Evolutionary conservation across 2,113 vertebrate species (phyloP), one percentile per base, ranked within the genome.

Genomic region (Heloderma charlesbogerti): DNA sequence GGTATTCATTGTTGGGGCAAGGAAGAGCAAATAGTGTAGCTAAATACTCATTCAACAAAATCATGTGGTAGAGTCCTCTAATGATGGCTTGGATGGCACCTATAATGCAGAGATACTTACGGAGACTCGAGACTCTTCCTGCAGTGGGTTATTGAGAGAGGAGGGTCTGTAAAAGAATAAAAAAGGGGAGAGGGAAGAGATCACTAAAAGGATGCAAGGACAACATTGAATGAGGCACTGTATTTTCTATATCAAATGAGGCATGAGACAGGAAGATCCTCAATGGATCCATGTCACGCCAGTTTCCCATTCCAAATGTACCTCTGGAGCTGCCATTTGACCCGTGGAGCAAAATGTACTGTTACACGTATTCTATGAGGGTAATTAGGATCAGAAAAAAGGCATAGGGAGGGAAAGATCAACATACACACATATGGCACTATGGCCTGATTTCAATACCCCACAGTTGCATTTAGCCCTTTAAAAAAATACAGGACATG

Each of bases 111-210:
- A 84, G 90, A 94, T 97, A 99, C 99, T 99, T 99, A 99, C 99
- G 99, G 99, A 96, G 99, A 99, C 96, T 99, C 99, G 87, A 99
- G 97, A 97, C 99, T 99, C 98, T 99, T 99, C 97, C 99, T 98
- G 98, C 98, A 99, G 98, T 99, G 99, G 92, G 99, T 99, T 96
- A 99, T 99, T 93, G 99, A 99, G 94, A 99, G 98, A 66, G 99
- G 99, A 97, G 99, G 99, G 97, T 99, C 99, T 99, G 96, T 89
- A 97, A 97, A 92, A 92, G 92, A 95, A 96, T 91, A 92, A 88
- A 93, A 88, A 90, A 93, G 91, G 87, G 94, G 89, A 96, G 97
- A 77, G 0, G 60, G 7, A 48, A 92, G 88, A 97, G 86, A 97
- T 96, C 88, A 85, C 93, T 97, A 67, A 97, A 88, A 79, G 93